Evolutionary conservation across 2,113 vertebrate genomes (phyloP), one percentile per base, ranked within the genome.

Genomic region (Cryptotis parvus): DNA sequence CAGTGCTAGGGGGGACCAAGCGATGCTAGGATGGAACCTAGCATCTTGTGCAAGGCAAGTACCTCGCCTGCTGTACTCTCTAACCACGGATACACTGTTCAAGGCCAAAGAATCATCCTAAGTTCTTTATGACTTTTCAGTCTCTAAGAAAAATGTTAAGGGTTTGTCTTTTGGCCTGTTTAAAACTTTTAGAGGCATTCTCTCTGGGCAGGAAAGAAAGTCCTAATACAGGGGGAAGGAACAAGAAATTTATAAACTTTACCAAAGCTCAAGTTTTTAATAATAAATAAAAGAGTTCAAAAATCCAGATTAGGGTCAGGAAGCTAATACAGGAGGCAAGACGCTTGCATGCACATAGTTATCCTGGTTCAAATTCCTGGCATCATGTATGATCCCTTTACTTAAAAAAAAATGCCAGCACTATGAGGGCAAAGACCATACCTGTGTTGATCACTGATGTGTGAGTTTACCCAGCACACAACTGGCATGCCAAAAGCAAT

Each of bases 131-230:
- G 45, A 49, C 10, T 49, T 49, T 10, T 61, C n/a, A 35, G 6
- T 88, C 41, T 68, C 63, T 68, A n/a, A 20, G 33, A n/a, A 16
- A 22, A 18, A 55, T 70, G 37, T 68, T 45, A 93, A 84, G 31
- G 35, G 24, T 39, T n/a, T 87, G 33, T 84, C 63, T 45, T 66
- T 81, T 77, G 72, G 70, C 66, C 73, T 87, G 4, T 27, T 87
- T 81, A 84, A 58, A 94, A 63, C 85, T 58, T 87, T 78, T 70
- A 18, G 27, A n/a, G n/a, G 83, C 69, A 9, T 84, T 87, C 31
- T 87, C 69, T 55, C 61, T 69, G 89, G 61, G 31, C 9, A 90
- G 74, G 58, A 84, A 35, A n/a, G 29, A 72, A 20, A 63, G 49
- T 74, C 39, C 24, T 77, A 35, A 84, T 37, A 61, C 1, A 6